Percentiles rank a stretch among this genome's conserved stretches.
Conservation (phyloP, 1,140 invertebrate genomes). For the Scaptodrosophila lebanonensis region DNA sequence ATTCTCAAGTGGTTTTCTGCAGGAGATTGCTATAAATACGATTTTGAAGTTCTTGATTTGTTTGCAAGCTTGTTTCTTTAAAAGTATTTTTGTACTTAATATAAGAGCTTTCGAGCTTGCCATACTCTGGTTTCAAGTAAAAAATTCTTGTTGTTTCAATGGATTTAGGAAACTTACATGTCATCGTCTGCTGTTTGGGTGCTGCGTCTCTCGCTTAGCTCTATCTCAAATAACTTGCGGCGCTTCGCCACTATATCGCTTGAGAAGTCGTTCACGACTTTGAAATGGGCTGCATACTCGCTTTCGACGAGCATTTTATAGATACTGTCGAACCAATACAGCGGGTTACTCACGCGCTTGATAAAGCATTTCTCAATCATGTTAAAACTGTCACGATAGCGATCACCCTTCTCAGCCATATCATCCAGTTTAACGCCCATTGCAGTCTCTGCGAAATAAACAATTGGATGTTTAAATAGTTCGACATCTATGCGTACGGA, state of each 20-base stretch:
- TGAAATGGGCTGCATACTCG: constrained; percentile 31
- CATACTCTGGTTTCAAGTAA: constrained; percentile 79
- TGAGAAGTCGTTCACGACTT: constrained; percentile 55
- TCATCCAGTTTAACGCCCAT: constrained; percentile 83
- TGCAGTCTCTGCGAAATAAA: constrained; percentile 82
- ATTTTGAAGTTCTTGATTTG: no score
- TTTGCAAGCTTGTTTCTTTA: no score
- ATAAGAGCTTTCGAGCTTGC: constrained; percentile 88
- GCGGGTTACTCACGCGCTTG: constrained; percentile 48
- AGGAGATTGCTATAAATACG: no score
- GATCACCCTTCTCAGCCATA: constrained; percentile 56
- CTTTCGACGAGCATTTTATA: constrained; percentile 46
- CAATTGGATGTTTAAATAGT: no score
- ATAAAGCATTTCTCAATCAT: constrained; percentile 57
- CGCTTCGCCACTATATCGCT: constrained; percentile 66
- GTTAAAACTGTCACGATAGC: constrained; percentile 56
- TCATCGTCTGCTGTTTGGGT: constrained; percentile 36
- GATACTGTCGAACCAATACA: constrained; percentile 38
- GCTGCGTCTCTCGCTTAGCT: neutral
- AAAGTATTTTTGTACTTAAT: no score
- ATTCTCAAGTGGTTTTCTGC: no score
- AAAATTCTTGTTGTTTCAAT: neutral
- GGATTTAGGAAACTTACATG: constrained; percentile 26
- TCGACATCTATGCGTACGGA: neutral
- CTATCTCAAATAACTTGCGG: constrained; percentile 30